Evolutionary conservation across 2,797 vertebrate genomes (phyloP), one percentile per base, ranked within the genome.

Genomic region (Enteromius fasciolatus): DNA sequence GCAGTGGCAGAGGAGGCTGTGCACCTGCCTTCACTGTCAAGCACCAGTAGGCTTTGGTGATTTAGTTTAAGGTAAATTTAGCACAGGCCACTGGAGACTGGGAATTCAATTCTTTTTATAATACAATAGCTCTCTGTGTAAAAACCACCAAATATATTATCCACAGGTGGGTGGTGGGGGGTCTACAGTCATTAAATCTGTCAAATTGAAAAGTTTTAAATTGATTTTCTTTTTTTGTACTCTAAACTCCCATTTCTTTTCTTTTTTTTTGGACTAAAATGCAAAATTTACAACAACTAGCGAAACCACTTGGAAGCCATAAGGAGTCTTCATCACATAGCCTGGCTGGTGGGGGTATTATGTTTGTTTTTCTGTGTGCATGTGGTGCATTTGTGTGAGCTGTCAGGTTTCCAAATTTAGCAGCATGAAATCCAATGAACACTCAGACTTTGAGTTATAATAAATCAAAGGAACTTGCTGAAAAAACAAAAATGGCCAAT

Each of bases 21-120:
- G 83, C 91, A 90, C 91, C 93, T 93, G 90, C 90, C 90, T 87
- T 83, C 89, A 90, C 92, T 93, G 92, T 93, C 90, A 93, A 93
- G 92, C 93, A 92, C 92, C 90, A 91, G 89, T 90, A 92, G 90
- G 89, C 91, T 93, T 91, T 90, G 91, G 88, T 93, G 91, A 93
- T 94, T 93, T 92, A 91, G 92, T 93, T 93, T 90, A 91, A 92
- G 90, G 91, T 92, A 93, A 93, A 94, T 94, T 93, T 93, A 92
- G 90, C 90, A 89, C 90, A 90, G 83, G 84, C 88, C 89, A 82
- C 89, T 84, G 80, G 92, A 91, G 92, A 92, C 89, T 89, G 89
- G 89, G 90, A 92, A 92, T 93, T 91, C 90, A 92, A 93, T 93
- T 92, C 86, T 87, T 88, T 91, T 86, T 84, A 88, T 90, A 91